Base-by-base conservation (phyloP, 2,888 invertebrate genomes). In the Agrilus biguttatus region DNA sequence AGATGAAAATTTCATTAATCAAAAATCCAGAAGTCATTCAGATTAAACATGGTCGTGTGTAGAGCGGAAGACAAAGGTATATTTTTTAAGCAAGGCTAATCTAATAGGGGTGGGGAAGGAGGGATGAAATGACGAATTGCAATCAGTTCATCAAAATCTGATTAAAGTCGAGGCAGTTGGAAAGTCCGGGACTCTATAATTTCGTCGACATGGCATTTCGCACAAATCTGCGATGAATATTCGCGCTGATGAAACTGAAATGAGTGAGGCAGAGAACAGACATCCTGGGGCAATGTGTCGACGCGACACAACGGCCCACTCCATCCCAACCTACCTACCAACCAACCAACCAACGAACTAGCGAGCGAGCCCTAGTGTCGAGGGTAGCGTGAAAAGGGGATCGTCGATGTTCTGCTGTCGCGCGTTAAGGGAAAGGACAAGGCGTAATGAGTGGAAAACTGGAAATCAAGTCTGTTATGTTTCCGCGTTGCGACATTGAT, bases 201-300 rank as follows among this genome's bases (percentile, higher is more conserved):
- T 49, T 47, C 41, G 49, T 49, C 49, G 49, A 46, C 49, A 47
- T 47, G 42, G 49, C 49, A 45, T 47, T 49, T 47, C 47, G 44
- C 40, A 45, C 45, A 49, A 45, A 49, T 49, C 47, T 45, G 39
- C 45, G 47, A 47, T 44, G 49, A 47, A 47, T 49, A 49, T 49
- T 49, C 47, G 44, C 41, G 44, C 35, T 49, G 47, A 47, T 49
- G 49, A 49, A 38, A 42, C 45, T 47, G 43, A 46, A 49, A 43
- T 41, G 45, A 45, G 45, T 42, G 47, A 45, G 45, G 45, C 49
- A 38, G 28, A 28, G 28, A 28, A 28, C 28, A 28, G 28, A 28
- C 28, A 28, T 28, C 28, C 28, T 28, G 28, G 28, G 28, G 28
- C 28, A 28, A 28, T 10, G 28, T 28, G 28, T 28, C 28, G 28